Conservation (phyloP, 2,888 invertebrate genomes). For the Harmothoe impar region DNA sequence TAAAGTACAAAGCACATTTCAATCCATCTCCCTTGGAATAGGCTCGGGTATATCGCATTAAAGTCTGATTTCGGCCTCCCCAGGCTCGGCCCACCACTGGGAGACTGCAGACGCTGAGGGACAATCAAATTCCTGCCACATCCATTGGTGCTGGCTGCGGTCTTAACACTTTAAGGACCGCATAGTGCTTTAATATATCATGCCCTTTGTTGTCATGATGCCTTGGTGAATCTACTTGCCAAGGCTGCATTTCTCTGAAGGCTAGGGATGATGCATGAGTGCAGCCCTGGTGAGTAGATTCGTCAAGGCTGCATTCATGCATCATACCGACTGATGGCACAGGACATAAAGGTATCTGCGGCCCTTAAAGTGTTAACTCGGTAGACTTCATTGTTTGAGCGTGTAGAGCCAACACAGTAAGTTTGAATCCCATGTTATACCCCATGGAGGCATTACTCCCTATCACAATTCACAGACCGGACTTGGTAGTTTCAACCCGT, state of each 20-base stretch:
- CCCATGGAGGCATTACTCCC: too few species aligned
- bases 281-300: too few species aligned
- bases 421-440: not conserved
- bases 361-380: not conserved
- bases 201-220: too few species aligned
- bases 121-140: slow-evolving; percentile 40
- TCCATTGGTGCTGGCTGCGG: not conserved
- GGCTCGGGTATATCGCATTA: not conserved
- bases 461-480: too few species aligned
- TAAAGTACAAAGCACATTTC: slow-evolving; percentile 43
- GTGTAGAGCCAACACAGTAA: not conserved
- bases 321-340: too few species aligned
- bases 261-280: too few species aligned
- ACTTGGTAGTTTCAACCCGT: too few species aligned
- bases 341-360: too few species aligned
- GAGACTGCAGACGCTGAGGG: not conserved
- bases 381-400: not conserved
- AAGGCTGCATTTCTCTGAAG: too few species aligned
- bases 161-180: not conserved
- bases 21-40: slow-evolving; percentile 26
- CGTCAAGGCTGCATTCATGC: too few species aligned
- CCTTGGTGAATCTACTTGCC: too few species aligned
- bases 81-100: not conserved
- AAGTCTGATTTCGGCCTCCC: slow-evolving; percentile 48
- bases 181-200: too few species aligned